Evolutionary conservation across 2,113 vertebrate species (phyloP), one percentile per base, ranked within the genome.

Genomic region (Pachyramphus minor): DNA sequence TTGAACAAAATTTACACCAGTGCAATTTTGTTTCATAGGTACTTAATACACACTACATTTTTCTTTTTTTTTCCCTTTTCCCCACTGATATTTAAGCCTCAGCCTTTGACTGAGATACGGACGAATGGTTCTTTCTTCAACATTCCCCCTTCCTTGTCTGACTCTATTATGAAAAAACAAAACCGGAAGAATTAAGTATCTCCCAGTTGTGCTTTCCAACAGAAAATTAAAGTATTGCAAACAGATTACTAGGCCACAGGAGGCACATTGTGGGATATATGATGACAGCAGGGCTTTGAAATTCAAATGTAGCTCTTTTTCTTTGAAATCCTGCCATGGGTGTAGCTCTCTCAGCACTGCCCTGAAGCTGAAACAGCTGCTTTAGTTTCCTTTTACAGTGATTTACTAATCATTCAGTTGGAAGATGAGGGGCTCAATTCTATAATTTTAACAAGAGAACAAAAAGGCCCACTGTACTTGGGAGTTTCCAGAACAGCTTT

Each of bases 171-270:
- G 77, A 25, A 81, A 92, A 96, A 95, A 95, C 90, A 96, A 97
- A 91, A 94, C 82, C 0, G 1, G 83, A 94, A 95, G 91, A 92
- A 95, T 95, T 92, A 95, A 92, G 59, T 60, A 93, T 94, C 63
- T 94, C 94, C 89, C 77, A 87, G 66, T 82, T 95, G 89, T 33
- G n/a, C 77, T 96, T 95, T 96, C 83, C 81, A 90, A 92, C 85
- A 96, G 95, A 96, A 97, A 96, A 96, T 92, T 90, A 75, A 95
- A 96, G 91, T 90, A 96, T 71, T 97, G 88, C 91, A 93, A 97
- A 94, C 87, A 94, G 94, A 95, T 96, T 94, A 96, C 74, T 89
- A 60, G 71, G 84, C 79, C 91, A 86, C 93, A 94, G 95, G 91
- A 95, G 86, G 92, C 93, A 94, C 39, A 94, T 80, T 95, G 89